Conservation (phyloP, 2,113 vertebrate species). For the Sinosuthora webbiana region DNA sequence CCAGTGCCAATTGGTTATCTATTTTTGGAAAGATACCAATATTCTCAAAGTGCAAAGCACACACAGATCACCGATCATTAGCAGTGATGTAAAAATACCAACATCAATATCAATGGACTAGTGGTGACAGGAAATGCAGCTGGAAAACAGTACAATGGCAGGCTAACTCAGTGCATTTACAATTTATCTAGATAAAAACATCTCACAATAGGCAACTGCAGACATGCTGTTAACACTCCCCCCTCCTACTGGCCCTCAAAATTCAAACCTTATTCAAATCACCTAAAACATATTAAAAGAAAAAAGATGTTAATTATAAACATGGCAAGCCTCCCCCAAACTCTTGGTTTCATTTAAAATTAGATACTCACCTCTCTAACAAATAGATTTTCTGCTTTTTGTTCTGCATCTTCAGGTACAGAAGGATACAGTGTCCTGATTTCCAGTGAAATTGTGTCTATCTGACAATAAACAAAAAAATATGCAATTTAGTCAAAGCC, state of each 20-base stretch:
- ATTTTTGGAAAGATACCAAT: not conserved
- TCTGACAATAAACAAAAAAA: slow-evolving; percentile 71
- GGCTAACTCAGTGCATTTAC: not conserved
- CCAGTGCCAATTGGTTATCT: not conserved
- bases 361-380: slow-evolving; percentile 89
- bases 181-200: not conserved
- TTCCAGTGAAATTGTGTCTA: slow-evolving; percentile 87
- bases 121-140: not conserved
- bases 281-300: not conserved
- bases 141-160: not conserved
- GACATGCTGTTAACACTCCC: not conserved
- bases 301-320: not conserved
- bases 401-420: slow-evolving; percentile 90
- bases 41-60: not conserved
- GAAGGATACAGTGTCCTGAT: slow-evolving; percentile 88
- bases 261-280: not conserved
- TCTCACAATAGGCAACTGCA: not conserved
- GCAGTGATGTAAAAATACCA: not conserved
- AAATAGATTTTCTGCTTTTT: slow-evolving; percentile 89
- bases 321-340: not conserved
- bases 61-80: not conserved
- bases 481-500: not conserved
- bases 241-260: not conserved
- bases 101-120: not conserved
- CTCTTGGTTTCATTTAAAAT: not conserved